These are phyloP conservation scores for Chloroceryle amazona DNA, from an alignment of 2,797 vertebrate species.

Conservation along the genomic window DNA sequence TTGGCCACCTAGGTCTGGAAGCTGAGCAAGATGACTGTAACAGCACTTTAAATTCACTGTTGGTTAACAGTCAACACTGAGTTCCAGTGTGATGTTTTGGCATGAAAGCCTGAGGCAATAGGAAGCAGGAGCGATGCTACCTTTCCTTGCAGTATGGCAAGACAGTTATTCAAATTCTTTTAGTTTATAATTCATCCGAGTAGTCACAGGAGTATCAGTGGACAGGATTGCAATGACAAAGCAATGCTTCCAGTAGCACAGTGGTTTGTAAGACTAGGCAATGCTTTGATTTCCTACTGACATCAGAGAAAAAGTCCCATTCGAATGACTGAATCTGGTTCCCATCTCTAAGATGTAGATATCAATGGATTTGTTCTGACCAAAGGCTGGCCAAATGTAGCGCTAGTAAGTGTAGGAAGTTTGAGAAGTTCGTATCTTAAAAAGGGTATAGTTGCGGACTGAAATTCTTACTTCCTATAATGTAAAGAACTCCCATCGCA, in stretches of 20 bases:
- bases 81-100: conserved; percentile 7
- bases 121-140: background rate
- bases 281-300: background rate
- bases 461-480: background rate
- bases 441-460: background rate
- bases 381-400: background rate
- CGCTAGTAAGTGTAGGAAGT: background rate
- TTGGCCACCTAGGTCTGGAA: background rate
- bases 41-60: conserved; percentile 1
- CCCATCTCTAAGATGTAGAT: background rate
- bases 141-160: background rate
- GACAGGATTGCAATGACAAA: conserved; percentile 5
- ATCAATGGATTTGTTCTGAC: background rate
- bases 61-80: background rate
- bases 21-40: background rate
- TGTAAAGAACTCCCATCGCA: background rate
- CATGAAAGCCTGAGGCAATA: conserved; percentile 1
- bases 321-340: background rate
- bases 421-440: background rate
- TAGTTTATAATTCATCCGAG: conserved; percentile 21
- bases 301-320: background rate
- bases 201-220: background rate
- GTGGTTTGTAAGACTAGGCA: background rate
- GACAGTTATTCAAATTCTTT: conserved; percentile 34
- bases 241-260: background rate